Base-by-base conservation (phyloP, 2,888 invertebrate species). In the Cephus runcator region DNA sequence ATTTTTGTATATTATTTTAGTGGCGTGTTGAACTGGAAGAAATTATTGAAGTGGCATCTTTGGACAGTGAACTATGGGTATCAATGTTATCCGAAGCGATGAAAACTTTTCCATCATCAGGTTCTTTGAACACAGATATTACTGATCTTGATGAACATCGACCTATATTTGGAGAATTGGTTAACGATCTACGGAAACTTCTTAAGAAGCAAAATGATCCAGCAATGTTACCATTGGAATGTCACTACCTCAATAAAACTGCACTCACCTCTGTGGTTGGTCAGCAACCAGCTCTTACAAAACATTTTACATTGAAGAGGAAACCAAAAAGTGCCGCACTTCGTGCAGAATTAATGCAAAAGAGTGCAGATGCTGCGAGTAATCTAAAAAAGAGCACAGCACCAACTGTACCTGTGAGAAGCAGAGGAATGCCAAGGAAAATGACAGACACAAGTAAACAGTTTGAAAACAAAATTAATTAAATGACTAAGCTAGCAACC, bases 61-160 rank as follows among this genome's bases (percentile, higher is more conserved):
- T 96, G 86, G 98, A 99, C 92, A 96, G 97, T 12, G 99, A 99
- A 91, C 94, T 98, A 86, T 99, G 99, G 99, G 99, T 99, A 68
- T 97, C 98, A 9, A 98, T 98, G 97, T 93, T 99, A 83, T 98
- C 97, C 3, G 98, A 99, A 93, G 96, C 98, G 83, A 95, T 99
- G 93, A 97, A 97, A 91, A 97, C 98, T 0, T 98, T 97, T 90
- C 98, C 99, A 1, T 95, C 96, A 0, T 95, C 96, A 0, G 98
- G 98, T 36, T 96, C 96, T 68, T 94, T 98, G 78, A 98, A 98
- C 90, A 96, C 97, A 69, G 97, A 98, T 92, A 96, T 98, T 87
- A 93, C 95, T 75, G 97, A 97, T 91, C 94, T 97, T 83, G 97
- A 98, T 86, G 98, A 98, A 89, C 97, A 97, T 36, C 94, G 97